These are phyloP conservation scores for Megamerina dolium DNA, from an alignment of 2,888 invertebrate species.

Conservation along the genomic window DNA sequence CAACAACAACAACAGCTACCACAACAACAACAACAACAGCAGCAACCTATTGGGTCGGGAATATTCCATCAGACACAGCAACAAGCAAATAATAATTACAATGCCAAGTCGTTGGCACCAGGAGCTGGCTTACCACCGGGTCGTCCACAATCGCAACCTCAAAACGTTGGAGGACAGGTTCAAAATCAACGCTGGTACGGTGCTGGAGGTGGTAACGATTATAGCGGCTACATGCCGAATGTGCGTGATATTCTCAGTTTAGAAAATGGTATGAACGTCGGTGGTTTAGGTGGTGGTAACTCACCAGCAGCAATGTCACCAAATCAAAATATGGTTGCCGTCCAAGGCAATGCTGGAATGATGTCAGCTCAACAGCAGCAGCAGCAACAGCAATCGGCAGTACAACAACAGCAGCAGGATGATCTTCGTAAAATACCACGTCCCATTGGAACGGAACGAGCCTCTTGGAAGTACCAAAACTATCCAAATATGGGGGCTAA, in stretches of 20 bases:
- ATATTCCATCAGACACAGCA: conserved; percentile 18
- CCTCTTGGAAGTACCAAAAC: conserved; percentile 47
- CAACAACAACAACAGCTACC: too few relatives aligned
- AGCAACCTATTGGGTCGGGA: conserved; percentile 24
- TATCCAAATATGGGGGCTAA: conserved; percentile 31
- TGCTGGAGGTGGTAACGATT: conserved; percentile 26
- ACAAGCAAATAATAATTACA: conserved; percentile 25
- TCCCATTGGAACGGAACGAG: conserved; percentile 78
- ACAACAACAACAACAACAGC: conserved; percentile 36
- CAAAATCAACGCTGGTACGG: conserved; percentile 35
- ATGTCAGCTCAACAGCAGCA: conserved; percentile 19
- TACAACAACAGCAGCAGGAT: conserved; percentile 31
- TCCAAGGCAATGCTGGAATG: conserved; percentile 12
- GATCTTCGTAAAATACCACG: conserved; percentile 53
- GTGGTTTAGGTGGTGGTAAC: conserved; percentile 33
- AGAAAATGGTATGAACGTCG: conserved; percentile 41
- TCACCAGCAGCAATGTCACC: conserved; percentile 50
- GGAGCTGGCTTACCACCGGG: conserved; percentile 29
- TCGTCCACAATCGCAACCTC: conserved; percentile 39
- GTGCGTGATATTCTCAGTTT: conserved; percentile 43
- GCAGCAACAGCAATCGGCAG: conserved; percentile 22
- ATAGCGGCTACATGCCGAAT: conserved; percentile 31
- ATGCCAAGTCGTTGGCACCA: conserved; percentile 21
- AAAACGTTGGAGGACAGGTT: conserved; percentile 31
- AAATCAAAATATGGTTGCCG: conserved; percentile 35